phyloP scores from a whole-genome alignment of 2,888 invertebrate genomes.

The Mimumesa dahlbomi region DNA sequence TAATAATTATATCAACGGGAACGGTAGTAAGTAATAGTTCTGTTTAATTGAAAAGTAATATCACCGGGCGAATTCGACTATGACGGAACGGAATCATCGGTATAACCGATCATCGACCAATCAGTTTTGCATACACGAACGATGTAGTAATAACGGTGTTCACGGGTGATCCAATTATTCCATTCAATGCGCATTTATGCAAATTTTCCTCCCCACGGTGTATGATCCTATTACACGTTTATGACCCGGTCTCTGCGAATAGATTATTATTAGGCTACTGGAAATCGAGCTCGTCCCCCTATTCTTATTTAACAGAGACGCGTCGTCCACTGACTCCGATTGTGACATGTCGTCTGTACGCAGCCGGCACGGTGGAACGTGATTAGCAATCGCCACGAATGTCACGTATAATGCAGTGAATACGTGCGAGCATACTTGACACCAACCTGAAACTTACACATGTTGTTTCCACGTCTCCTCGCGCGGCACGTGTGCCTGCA shows the following conservation, averaged over 20 bases:
- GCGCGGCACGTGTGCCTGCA: conserved; percentile 38
- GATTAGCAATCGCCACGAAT: conserved; percentile 49
- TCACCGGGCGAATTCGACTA: too few relatives aligned
- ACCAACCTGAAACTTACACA: conserved; percentile 21
- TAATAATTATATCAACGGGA: too few relatives aligned
- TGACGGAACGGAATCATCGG: too few relatives aligned
- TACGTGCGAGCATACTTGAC: conserved; percentile 27
- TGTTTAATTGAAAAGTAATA: too few relatives aligned
- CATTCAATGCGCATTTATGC: conserved; percentile 41
- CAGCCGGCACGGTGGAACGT: conserved; percentile 9
- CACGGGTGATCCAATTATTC: conserved; percentile 52
- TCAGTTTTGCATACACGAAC: not conserved
- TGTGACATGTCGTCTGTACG: conserved; percentile 1
- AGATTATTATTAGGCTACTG: conserved; percentile 62
- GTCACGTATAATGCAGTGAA: conserved; percentile 47
- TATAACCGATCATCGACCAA: too few relatives aligned
- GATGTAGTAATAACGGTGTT: conserved; percentile 29
- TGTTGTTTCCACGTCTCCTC: not conserved
- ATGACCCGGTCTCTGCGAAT: conserved; percentile 39
- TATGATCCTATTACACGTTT: conserved; percentile 48
- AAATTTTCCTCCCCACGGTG: conserved; percentile 43
- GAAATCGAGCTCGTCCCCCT: conserved; percentile 31
- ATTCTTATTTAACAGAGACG: conserved; percentile 49
- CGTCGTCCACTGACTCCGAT: not conserved
- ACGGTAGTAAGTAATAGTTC: too few relatives aligned